A percentile compares a stretch with the other conserved stretches of the same genome.
These are phyloP conservation scores for Delia radicum DNA, from an alignment of 1,140 invertebrate genomes.

Conservation along the genomic window DNA sequence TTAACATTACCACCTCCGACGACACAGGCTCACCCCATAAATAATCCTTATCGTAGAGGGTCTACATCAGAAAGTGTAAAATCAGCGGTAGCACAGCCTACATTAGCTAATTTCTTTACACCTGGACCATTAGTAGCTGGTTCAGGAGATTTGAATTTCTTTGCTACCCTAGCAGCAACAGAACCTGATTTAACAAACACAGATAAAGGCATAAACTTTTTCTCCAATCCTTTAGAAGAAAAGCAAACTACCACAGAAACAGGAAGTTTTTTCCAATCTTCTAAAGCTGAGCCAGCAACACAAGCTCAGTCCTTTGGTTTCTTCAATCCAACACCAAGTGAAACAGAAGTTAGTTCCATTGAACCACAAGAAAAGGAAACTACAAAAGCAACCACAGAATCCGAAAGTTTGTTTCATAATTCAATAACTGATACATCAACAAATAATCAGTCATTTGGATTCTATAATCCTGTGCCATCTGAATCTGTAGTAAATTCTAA, in stretches of 20 bases:
- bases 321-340: no score
- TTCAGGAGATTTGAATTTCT: slow-evolving; percentile 24
- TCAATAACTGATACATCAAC: no score
- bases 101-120: slow-evolving; percentile 28
- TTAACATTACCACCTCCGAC: neutral
- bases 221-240: neutral
- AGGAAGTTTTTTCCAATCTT: no score
- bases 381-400: neutral
- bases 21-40: neutral
- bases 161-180: slow-evolving; percentile 9
- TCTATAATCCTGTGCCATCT: no score
- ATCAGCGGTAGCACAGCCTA: neutral
- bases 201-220: neutral
- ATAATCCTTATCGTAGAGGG: slow-evolving; percentile 18
- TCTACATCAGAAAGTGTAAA: neutral
- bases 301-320: no score
- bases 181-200: neutral
- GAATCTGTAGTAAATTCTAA: no score
- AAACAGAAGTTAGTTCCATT: no score
- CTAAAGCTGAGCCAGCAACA: no score
- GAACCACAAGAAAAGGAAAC: neutral
- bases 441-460: no score
- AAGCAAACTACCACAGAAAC: neutral
- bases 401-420: no score
- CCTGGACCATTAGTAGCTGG: neutral